A percentile compares a stretch with the other conserved stretches of the same genome.
Conservation (phyloP, 1,140 invertebrate species). For the Dermatophagoides farinae region DNA sequence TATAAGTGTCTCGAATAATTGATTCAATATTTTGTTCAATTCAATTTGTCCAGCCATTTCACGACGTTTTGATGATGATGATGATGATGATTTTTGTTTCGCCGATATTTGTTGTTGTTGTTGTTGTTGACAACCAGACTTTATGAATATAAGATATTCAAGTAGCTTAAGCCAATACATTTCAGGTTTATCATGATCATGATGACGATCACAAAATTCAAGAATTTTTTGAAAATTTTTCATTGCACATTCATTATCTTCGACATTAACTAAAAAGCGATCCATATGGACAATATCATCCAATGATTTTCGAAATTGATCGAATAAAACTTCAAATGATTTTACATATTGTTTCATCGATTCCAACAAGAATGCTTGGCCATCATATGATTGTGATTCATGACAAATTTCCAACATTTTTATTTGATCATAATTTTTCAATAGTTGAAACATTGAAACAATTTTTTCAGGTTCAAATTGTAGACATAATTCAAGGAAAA, state of each 20-base stretch:
- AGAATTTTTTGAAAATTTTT: background rate
- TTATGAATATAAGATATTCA: background rate
- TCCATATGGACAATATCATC: background rate
- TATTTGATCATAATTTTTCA: background rate
- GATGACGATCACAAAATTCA: background rate
- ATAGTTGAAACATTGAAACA: background rate
- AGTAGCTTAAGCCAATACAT: slow-evolving; percentile 4
- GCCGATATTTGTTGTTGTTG: too few species aligned
- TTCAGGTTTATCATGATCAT: background rate
- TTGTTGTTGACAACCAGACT: too few species aligned
- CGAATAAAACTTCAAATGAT: slow-evolving; percentile 27
- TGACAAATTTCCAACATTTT: slow-evolving; percentile 22
- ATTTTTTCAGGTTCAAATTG: slow-evolving; percentile 1
- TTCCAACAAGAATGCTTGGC: slow-evolving; percentile 33
- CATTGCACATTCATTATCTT: too few species aligned
- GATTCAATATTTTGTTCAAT: background rate
- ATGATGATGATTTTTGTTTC: too few species aligned
- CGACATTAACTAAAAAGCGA: too few species aligned
- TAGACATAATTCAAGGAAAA: background rate
- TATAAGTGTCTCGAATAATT: background rate
- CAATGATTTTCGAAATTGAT: slow-evolving; percentile 16
- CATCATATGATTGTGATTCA: slow-evolving; percentile 29
- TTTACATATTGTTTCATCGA: slow-evolving; percentile 32
- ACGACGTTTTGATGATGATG: background rate
- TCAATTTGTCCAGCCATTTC: background rate